These are phyloP conservation scores for Phataginus tricuspis DNA, from an alignment of 2,797 vertebrate species.

Conservation along the genomic window DNA sequence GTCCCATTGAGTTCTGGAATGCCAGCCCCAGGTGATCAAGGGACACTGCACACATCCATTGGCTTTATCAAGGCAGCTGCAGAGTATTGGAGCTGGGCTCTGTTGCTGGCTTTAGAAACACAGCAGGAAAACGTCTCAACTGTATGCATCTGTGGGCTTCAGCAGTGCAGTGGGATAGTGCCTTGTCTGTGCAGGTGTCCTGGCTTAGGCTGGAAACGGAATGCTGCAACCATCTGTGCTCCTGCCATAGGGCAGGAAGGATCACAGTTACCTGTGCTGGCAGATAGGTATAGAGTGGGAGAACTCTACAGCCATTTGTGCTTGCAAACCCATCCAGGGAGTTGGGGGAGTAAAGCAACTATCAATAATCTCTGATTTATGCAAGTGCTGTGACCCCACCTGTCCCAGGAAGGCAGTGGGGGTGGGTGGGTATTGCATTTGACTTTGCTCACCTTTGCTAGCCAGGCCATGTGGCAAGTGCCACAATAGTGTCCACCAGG, in stretches of 20 bases:
- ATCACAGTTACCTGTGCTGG: not conserved
- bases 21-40: not conserved
- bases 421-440: not conserved
- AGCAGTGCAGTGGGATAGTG: not conserved
- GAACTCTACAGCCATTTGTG: not conserved
- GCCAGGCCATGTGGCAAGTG: not conserved
- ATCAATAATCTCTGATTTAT: not conserved
- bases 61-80: not conserved
- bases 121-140: not conserved
- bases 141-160: not conserved
- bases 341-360: not conserved
- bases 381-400: not conserved
- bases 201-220: not conserved
- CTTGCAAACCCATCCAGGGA: not conserved
- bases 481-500: not conserved
- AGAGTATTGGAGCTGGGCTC: not conserved
- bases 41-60: too few species aligned
- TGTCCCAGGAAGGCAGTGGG: not conserved
- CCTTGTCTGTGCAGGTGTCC: not conserved
- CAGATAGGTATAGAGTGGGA: not conserved
- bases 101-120: not conserved
- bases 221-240: not conserved
- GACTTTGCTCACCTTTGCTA: not conserved
- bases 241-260: not conserved
- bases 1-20: not conserved